phyloP scores from a whole-genome alignment of 2,113 vertebrate species.

The Thryonomys swinderianus region DNA sequence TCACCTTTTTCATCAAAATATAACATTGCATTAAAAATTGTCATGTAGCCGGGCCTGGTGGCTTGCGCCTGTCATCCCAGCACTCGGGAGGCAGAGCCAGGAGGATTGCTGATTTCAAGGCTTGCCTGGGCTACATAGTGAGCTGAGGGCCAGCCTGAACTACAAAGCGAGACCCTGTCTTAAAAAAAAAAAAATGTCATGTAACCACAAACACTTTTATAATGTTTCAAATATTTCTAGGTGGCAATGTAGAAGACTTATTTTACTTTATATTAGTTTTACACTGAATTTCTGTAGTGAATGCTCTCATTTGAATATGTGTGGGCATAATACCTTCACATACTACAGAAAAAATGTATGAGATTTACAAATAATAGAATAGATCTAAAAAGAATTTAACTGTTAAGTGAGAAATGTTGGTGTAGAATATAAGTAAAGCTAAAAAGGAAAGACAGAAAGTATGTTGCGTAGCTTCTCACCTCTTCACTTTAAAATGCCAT shows the following conservation, averaged over 20 bases:
- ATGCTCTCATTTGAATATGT: not conserved
- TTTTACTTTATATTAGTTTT: not conserved
- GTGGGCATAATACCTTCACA: not conserved
- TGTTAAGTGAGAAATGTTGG: not conserved
- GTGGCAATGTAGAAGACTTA: not conserved
- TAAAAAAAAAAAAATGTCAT: too few species aligned
- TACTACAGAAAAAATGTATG: not conserved
- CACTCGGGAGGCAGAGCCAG: too few species aligned
- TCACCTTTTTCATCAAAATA: not conserved
- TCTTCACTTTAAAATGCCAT: not conserved
- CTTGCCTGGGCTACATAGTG: too few species aligned
- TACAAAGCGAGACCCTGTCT: too few species aligned
- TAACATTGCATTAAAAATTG: not conserved
- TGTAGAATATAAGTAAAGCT: not conserved
- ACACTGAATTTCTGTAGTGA: not conserved
- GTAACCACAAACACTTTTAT: not conserved
- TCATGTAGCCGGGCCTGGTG: too few species aligned
- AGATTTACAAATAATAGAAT: not conserved
- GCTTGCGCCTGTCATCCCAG: too few species aligned
- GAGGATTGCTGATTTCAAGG: too few species aligned
- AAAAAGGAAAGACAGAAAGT: not conserved
- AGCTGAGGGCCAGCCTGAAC: too few species aligned
- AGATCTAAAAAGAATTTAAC: not conserved
- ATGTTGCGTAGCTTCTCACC: not conserved
- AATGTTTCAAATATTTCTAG: not conserved